Conservation (phyloP, 30 jellyfish, hydroid and myxozoan species). For the Sanderia malayensis region DNA sequence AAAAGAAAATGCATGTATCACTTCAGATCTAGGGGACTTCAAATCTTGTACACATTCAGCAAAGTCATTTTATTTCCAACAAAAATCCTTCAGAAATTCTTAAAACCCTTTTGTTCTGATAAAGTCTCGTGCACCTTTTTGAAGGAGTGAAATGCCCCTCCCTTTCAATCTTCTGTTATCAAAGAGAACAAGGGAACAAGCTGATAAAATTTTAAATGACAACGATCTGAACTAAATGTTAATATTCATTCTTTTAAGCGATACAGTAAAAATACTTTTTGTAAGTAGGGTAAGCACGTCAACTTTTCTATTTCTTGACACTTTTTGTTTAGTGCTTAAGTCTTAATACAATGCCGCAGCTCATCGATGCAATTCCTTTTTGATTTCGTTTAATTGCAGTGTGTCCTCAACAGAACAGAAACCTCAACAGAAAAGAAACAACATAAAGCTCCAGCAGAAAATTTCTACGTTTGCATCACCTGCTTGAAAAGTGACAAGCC, state of each 20-base stretch:
- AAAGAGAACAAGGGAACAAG: too few species aligned
- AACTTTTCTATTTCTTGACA: neutral
- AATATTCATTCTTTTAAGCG: too few species aligned
- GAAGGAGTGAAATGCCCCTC: too few species aligned
- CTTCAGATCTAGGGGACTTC: neutral
- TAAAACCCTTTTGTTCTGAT: neutral
- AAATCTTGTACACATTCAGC: neutral
- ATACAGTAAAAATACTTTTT: too few species aligned
- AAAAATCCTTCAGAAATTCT: neutral
- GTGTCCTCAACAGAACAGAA: neutral
- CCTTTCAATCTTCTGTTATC: too few species aligned
- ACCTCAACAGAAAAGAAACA: neutral
- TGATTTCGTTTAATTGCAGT: neutral
- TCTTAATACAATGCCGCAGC: neutral
- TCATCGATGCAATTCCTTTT: neutral
- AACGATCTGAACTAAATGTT: too few species aligned
- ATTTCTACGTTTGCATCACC: neutral
- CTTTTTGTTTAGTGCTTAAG: neutral
- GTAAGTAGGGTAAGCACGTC: neutral
- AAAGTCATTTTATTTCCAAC: neutral
- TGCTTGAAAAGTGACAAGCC: slow-evolving; percentile 1
- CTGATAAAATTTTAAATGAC: too few species aligned
- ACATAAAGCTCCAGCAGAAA: slow-evolving; percentile 1
- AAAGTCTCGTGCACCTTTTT: neutral
- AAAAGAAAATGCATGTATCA: neutral